phyloP scores from a whole-genome alignment of 2,113 vertebrate genomes.

The Cottus gobio region DNA sequence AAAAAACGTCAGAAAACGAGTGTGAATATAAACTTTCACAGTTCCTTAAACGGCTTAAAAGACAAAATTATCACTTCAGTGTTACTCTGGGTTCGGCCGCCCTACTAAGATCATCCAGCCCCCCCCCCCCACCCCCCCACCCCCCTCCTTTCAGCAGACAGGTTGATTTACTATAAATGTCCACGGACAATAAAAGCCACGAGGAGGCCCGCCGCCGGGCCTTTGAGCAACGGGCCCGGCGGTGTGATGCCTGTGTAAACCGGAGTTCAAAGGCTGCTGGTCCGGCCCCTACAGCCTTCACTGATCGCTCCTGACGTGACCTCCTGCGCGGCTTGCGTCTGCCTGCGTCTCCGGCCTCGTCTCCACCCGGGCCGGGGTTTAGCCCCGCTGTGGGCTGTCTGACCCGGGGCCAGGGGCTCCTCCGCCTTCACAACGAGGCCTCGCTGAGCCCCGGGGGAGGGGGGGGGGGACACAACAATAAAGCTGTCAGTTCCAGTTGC shows the following conservation, averaged over 20 bases:
- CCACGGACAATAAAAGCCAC: neutral
- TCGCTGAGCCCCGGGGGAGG: constrained; percentile 9
- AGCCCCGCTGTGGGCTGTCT: constrained; percentile 58
- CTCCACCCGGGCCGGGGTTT: constrained; percentile 44
- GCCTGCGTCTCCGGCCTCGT: constrained; percentile 58
- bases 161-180: neutral
- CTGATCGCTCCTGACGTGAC: constrained; percentile 70
- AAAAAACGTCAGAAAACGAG: neutral
- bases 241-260: constrained; percentile 28
- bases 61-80: neutral
- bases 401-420: constrained; percentile 53
- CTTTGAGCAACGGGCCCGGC: constrained; percentile 6
- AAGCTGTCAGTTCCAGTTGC: constrained; percentile 36
- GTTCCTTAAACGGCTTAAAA: neutral
- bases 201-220: neutral
- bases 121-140: no score
- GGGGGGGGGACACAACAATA: constrained; percentile 34
- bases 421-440: constrained; percentile 38
- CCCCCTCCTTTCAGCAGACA: neutral
- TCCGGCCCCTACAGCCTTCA: constrained; percentile 54
- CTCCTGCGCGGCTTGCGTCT: constrained; percentile 67
- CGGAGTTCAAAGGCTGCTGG: constrained; percentile 57
- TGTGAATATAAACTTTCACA: neutral
- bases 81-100: neutral
- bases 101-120: no score